Evolutionary conservation across 1,140 invertebrate genomes (phyloP), one percentile per base, ranked within the genome.

Genomic region (Coelopa frigida): DNA sequence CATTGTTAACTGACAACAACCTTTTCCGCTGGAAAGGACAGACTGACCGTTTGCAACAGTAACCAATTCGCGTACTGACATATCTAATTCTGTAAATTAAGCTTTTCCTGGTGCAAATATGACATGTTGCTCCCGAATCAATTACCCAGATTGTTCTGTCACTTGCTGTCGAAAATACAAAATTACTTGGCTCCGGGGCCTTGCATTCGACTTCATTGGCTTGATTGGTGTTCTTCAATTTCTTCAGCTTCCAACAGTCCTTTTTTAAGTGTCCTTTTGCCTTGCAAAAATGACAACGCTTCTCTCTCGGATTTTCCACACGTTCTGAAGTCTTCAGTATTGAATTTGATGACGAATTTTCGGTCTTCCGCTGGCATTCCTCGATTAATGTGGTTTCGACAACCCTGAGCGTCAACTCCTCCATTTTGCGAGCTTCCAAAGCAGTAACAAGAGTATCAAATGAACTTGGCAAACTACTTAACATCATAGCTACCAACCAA

Each of bases 391-490:
- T 53, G 10, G 41, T 29, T 43, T 46, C 52, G 4, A 55, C 40
- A 11, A 52, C 20, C 31, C 18, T 12, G 7, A 36, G 38, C 6
- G 48, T 57, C 2, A 54, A 29, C 4, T 54, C 54, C 1, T 21
- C 42, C 32, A 53, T 49, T 10, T 32, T 22, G 42, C 51, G 27
- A 20, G 24, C 50, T 36, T 55, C 52, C 23, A 50, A 40, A 38
- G 50, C 51, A 10, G 40, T 55, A 11, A 53, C 46, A 21, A 58
- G 33, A 2, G 45, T 46, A 15, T 44, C 29, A 40, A 50, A 54
- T 10, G 45, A 46, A n/a, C 47, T 39, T 24, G 54, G 51, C 15
- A 53, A 40, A 31, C 51, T 55, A n/a, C 48, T 32, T 1, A 56
- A 21, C 3, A 56, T 7, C 46, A 52, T 50, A 23, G 45, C 46